These are phyloP conservation scores for Eupithecia tripunctaria DNA, from an alignment of 2,888 invertebrate genomes.

Conservation along the genomic window DNA sequence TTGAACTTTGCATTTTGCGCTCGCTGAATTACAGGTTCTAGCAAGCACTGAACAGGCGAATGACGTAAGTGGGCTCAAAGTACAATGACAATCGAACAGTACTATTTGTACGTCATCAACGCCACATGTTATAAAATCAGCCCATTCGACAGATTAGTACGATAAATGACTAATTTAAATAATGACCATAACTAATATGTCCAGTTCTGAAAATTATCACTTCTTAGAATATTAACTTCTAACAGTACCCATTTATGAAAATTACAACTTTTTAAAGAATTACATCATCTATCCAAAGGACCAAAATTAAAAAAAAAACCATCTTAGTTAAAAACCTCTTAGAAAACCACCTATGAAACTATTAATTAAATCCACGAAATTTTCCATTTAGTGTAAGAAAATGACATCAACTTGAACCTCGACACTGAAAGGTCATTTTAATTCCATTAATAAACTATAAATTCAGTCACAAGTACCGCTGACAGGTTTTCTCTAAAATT, in stretches of 20 bases:
- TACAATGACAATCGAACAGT: background rate
- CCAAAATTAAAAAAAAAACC: background rate
- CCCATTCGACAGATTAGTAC: background rate
- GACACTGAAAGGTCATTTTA: background rate
- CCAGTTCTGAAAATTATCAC: too few relatives aligned
- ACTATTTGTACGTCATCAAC: background rate
- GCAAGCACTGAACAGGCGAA: background rate
- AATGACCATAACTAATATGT: too few relatives aligned
- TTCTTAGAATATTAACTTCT: too few relatives aligned
- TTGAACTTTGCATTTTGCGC: constrained; percentile 37
- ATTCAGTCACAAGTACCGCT: constrained; percentile 42
- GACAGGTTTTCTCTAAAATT: constrained; percentile 48
- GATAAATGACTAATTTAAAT: too few relatives aligned
- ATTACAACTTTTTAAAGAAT: too few relatives aligned
- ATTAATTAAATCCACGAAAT: background rate
- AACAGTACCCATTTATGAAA: too few relatives aligned
- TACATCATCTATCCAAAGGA: too few relatives aligned
- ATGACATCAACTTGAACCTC: background rate
- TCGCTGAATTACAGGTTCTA: constrained; percentile 35
- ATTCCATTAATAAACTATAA: constrained; percentile 9
- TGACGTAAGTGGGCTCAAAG: background rate
- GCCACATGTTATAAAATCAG: background rate
- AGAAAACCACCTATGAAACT: background rate
- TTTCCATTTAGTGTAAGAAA: background rate
- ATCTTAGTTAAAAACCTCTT: background rate